Conservation (phyloP, 2,797 vertebrate species). For the Perodicticus potto region DNA sequence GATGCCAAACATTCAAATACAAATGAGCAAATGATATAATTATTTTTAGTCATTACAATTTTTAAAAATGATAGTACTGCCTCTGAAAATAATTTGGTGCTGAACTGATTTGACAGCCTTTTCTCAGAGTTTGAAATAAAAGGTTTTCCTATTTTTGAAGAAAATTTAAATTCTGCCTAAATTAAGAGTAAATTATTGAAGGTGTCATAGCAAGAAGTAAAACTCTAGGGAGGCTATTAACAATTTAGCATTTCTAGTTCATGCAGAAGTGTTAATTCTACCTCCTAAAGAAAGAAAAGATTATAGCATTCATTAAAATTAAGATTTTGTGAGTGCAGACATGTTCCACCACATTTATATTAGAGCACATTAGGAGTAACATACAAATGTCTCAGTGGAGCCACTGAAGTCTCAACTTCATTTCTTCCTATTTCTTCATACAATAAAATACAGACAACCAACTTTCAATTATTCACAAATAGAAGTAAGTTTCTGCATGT, state of each 20-base stretch:
- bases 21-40: background rate
- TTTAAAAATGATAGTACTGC: background rate
- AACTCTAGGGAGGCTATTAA: conserved; percentile 59
- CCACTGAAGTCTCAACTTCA: background rate
- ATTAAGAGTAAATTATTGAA: conserved; percentile 51
- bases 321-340: background rate
- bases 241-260: conserved; percentile 43
- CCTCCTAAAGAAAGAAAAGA: conserved; percentile 45
- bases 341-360: background rate
- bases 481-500: background rate
- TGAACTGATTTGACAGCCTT: background rate
- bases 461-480: background rate
- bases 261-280: conserved; percentile 28
- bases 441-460: conserved; percentile 5
- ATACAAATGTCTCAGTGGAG: background rate
- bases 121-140: background rate
- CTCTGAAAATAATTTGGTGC: background rate
- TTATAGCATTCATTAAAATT: background rate
- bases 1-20: background rate
- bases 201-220: background rate
- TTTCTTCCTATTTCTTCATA: background rate
- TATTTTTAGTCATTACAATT: background rate
- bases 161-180: conserved; percentile 22
- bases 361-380: background rate
- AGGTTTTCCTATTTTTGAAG: background rate